A percentile compares a stretch with the other conserved stretches of the same genome.
Conservation (phyloP, 2,797 vertebrate genomes). For the Anguilla marmorata region DNA sequence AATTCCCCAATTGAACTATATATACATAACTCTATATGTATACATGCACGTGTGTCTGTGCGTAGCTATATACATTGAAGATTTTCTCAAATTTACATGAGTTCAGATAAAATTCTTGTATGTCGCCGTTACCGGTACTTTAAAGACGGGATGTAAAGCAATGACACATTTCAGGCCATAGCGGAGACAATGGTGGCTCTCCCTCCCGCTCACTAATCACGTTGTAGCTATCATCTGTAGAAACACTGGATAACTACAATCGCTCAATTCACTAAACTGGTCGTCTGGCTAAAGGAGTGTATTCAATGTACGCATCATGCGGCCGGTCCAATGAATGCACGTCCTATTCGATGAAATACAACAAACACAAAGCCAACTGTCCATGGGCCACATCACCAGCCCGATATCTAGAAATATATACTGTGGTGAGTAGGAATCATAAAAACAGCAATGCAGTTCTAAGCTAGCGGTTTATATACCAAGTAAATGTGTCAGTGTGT, state of each 20-base stretch:
- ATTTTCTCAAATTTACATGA: not conserved
- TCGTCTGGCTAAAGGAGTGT: not conserved
- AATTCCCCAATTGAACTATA: not conserved
- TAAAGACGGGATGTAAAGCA: not conserved
- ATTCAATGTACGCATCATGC: not conserved
- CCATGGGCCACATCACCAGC: constrained; percentile 11
- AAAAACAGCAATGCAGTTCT: not conserved
- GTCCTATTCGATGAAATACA: not conserved
- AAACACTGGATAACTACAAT: not conserved
- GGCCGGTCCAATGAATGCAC: not conserved
- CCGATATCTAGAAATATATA: not conserved
- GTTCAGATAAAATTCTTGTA: not conserved
- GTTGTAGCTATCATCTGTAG: not conserved
- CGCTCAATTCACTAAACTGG: not conserved
- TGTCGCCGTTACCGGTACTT: not conserved
- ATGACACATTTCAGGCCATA: not conserved
- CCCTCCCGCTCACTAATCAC: not conserved
- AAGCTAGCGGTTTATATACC: not conserved
- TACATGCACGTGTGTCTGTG: not conserved
- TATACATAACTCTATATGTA: not conserved
- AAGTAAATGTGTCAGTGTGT: not conserved
- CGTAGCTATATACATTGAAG: not conserved
- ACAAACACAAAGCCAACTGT: not conserved
- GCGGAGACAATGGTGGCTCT: not conserved
- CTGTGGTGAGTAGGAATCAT: not conserved